A percentile compares a stretch with the other conserved stretches of the same genome.
Evolutionary conservation across 2,888 invertebrate species (phyloP).

Genomic region (Melanargia galathea): DNA sequence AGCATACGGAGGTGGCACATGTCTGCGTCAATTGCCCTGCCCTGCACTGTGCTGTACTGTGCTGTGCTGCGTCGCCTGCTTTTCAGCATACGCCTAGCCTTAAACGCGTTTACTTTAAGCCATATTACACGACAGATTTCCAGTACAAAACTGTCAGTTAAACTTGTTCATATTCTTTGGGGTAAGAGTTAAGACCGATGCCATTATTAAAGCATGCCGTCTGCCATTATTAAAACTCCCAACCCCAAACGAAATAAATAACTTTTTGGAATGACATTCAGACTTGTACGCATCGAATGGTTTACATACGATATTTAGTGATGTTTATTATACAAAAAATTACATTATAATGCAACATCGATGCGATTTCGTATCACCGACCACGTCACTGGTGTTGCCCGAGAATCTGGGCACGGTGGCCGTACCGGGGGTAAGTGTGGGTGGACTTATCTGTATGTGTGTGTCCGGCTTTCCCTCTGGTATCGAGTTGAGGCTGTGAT

Average conservation of each 20-base stretch:
- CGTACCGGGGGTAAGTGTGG: conserved; percentile 67
- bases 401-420: conserved; percentile 84
- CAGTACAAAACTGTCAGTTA: no score
- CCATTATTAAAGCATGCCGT: neutral
- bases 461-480: conserved; percentile 68
- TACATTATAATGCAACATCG: conserved; percentile 90
- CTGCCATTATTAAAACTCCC: conserved; percentile 3
- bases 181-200: no score
- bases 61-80: no score
- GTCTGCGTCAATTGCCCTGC: no score
- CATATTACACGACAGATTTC: no score
- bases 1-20: no score
- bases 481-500: conserved; percentile 72
- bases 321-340: conserved; percentile 19
- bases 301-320: conserved; percentile 20
- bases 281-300: conserved; percentile 57
- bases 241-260: conserved; percentile 28
- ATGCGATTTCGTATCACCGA: conserved; percentile 87
- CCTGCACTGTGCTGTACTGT: no score
- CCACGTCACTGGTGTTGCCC: conserved; percentile 89
- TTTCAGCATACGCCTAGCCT: no score
- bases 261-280: conserved; percentile 71
- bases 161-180: no score
- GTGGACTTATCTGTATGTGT: conserved; percentile 69
- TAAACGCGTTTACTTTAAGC: no score